Percentiles rank a stretch among this genome's conserved stretches.
Evolutionary conservation across 2,113 vertebrate species (phyloP).

Genomic region (Myanophis thanlyinensis): DNA sequence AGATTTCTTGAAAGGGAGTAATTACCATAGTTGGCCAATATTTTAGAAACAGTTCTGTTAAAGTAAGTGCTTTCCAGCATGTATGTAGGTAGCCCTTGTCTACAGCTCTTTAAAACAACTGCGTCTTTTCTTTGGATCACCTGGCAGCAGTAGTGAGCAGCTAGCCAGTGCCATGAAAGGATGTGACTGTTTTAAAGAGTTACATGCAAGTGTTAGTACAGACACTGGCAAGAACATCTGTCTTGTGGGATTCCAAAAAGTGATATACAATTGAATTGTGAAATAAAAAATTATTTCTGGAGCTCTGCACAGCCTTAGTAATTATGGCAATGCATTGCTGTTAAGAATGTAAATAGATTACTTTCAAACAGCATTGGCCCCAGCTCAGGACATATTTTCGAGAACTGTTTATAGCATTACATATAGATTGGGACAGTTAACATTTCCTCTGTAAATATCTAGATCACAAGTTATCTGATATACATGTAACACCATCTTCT

Average conservation of each 20-base stretch:
- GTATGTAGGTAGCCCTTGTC: neutral
- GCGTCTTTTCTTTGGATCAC: neutral
- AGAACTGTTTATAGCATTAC: neutral
- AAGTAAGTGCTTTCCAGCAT: neutral
- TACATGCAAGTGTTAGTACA: neutral
- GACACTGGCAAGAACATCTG: neutral
- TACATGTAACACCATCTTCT: neutral
- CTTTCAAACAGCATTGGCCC: neutral
- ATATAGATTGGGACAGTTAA: neutral
- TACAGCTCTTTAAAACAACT: neutral
- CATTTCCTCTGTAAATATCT: neutral
- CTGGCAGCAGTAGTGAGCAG: neutral
- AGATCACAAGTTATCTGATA: neutral
- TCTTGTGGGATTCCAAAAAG: neutral
- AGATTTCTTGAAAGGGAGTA: conserved; percentile 32
- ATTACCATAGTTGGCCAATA: neutral
- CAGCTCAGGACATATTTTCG: neutral
- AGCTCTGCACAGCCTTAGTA: neutral
- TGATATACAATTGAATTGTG: neutral
- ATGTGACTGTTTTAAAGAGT: neutral
- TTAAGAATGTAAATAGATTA: neutral
- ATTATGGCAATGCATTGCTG: conserved; percentile 34
- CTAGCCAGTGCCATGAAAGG: neutral
- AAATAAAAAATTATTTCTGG: neutral
- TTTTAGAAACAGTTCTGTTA: neutral